Conservation (phyloP, 2,888 invertebrate species). For the Sepiola atlantica region DNA sequence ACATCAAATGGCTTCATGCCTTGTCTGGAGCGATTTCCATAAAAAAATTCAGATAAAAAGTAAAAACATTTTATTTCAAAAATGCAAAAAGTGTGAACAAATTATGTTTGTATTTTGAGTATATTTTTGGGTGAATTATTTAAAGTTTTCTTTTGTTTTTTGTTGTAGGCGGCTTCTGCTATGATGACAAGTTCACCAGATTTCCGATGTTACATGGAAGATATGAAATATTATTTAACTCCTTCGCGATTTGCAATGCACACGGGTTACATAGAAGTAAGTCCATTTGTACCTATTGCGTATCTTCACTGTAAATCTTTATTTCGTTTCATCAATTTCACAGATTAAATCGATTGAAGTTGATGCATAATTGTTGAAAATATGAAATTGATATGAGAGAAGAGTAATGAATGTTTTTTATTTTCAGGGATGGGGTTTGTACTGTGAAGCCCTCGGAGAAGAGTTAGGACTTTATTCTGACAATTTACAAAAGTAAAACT, state of each 20-base stretch:
- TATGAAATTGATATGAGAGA: neutral
- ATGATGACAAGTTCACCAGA: conserved; percentile 59
- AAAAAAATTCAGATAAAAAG: neutral
- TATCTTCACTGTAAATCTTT: neutral
- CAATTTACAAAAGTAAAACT: conserved; percentile 51
- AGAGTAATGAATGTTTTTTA: neutral
- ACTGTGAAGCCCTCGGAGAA: conserved; percentile 71
- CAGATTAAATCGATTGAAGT: too few species aligned
- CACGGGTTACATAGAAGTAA: conserved; percentile 69
- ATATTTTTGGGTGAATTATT: conserved; percentile 8
- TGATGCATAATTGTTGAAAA: too few species aligned
- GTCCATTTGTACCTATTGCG: neutral
- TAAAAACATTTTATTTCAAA: neutral
- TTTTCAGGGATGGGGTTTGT: conserved; percentile 73
- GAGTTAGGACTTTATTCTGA: conserved; percentile 72
- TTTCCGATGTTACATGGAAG: conserved; percentile 67
- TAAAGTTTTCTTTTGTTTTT: neutral
- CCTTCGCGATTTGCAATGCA: conserved; percentile 68
- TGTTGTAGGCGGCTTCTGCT: conserved; percentile 58
- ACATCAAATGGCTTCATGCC: too few species aligned
- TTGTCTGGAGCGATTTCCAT: too few species aligned
- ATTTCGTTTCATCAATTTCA: neutral
- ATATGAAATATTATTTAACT: conserved; percentile 64
- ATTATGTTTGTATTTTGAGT: neutral
- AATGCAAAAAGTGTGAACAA: neutral